These are phyloP conservation scores for Arrhopalites spinosus DNA, from an alignment of 2,888 invertebrate species.

Conservation along the genomic window DNA sequence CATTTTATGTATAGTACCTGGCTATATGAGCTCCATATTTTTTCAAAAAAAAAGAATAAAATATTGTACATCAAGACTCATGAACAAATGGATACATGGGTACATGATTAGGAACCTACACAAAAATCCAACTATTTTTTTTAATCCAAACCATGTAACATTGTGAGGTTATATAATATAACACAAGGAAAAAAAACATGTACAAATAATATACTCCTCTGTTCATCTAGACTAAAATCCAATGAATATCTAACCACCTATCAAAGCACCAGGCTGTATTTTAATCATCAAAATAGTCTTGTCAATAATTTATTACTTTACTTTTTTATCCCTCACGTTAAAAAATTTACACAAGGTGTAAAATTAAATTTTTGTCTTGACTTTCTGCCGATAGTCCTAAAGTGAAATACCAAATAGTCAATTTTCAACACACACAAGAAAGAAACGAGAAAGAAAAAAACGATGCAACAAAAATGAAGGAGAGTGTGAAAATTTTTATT, in stretches of 20 bases:
- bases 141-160: background rate
- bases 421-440: background rate
- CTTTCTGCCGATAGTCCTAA: conserved; percentile 23
- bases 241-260: conserved; percentile 36
- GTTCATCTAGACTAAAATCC: conserved; percentile 27
- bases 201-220: background rate
- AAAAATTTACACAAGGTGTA: conserved; percentile 36
- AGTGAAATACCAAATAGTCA: background rate
- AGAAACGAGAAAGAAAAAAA: background rate
- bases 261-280: conserved; percentile 26
- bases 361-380: conserved; percentile 36
- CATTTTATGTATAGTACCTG: background rate
- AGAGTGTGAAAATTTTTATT: conserved; percentile 32
- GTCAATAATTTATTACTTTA: conserved; percentile 39
- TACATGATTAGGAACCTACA: conserved; percentile 21
- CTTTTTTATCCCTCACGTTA: conserved; percentile 23
- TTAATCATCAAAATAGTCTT: conserved; percentile 39
- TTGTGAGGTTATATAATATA: no score
- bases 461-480: background rate
- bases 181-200: no score
- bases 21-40: background rate
- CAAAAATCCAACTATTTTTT: conserved; percentile 12
- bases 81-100: background rate
- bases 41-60: conserved; percentile 2
- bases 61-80: no score